Conservation (phyloP, 2,888 invertebrate genomes). For the Carpatolechia fugitivella region DNA sequence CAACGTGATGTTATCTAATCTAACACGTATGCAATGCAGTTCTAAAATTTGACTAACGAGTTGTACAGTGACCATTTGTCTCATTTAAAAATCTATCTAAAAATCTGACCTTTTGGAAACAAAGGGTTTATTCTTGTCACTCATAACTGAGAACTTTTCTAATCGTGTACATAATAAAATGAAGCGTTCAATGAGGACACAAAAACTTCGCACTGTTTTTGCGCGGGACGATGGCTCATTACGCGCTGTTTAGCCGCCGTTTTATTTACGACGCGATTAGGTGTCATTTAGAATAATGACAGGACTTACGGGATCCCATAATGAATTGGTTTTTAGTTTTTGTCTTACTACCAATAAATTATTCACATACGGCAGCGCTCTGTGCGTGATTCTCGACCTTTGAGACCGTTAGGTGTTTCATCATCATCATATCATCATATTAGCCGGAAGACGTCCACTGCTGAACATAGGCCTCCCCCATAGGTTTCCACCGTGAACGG, state of each 20-base stretch:
- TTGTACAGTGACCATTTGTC: too few species aligned
- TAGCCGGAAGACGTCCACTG: too few species aligned
- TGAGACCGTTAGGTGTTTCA: background rate
- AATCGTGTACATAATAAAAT: background rate
- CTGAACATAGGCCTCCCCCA: too few species aligned
- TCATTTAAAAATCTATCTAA: too few species aligned
- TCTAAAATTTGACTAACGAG: too few species aligned
- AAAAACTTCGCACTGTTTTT: conserved; percentile 16
- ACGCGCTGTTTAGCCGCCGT: conserved; percentile 15
- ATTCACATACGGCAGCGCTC: background rate
- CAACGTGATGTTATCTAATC: too few species aligned
- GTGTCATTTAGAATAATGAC: conserved; percentile 19
- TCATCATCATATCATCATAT: too few species aligned
- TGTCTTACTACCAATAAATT: conserved; percentile 7
- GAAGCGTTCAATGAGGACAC: background rate
- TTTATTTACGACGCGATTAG: conserved; percentile 21
- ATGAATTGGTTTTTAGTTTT: conserved; percentile 13
- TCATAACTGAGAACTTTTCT: background rate
- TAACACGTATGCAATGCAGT: too few species aligned
- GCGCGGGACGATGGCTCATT: conserved; percentile 11
- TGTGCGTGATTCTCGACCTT: background rate
- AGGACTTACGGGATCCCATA: conserved; percentile 12
- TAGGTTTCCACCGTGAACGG: too few species aligned
- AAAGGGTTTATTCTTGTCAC: too few species aligned
- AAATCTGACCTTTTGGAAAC: too few species aligned